These are phyloP conservation scores for Aix galericulata DNA, from an alignment of 2,113 vertebrate genomes.

Conservation along the genomic window DNA sequence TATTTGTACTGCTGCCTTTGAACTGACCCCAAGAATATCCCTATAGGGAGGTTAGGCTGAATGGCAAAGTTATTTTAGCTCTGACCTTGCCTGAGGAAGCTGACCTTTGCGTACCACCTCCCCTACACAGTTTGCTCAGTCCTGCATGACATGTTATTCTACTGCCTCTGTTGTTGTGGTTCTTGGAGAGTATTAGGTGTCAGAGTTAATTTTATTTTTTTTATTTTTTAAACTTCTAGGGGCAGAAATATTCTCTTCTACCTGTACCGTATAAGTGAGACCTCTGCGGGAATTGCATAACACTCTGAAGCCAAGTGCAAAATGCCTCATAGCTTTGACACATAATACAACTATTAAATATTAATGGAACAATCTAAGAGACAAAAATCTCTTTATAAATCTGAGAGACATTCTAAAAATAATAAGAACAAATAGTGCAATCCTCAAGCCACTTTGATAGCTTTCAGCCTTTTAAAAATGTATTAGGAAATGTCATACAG, in stretches of 20 bases:
- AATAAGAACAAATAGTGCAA: background rate
- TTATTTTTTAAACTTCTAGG: background rate
- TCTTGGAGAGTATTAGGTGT: background rate
- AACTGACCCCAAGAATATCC: background rate
- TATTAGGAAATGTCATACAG: background rate
- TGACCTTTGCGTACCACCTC: rapidly evolving
- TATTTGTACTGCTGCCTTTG: background rate
- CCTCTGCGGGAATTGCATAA: background rate
- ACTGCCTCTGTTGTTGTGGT: background rate
- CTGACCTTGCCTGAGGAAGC: background rate
- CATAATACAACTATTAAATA: background rate
- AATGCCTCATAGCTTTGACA: background rate
- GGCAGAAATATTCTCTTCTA: background rate
- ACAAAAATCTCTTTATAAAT: background rate
- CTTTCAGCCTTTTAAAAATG: background rate
- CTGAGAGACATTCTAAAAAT: background rate
- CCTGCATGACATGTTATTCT: background rate
- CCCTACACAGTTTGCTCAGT: background rate
- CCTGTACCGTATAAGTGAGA: background rate
- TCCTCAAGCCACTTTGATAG: background rate
- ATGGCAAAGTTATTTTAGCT: background rate
- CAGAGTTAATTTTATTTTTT: background rate
- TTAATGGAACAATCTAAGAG: background rate
- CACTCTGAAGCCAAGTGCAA: background rate
- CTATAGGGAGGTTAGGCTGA: background rate